phyloP scores from a whole-genome alignment of 2,888 invertebrate genomes.

The Ichneumoninae sp. region DNA sequence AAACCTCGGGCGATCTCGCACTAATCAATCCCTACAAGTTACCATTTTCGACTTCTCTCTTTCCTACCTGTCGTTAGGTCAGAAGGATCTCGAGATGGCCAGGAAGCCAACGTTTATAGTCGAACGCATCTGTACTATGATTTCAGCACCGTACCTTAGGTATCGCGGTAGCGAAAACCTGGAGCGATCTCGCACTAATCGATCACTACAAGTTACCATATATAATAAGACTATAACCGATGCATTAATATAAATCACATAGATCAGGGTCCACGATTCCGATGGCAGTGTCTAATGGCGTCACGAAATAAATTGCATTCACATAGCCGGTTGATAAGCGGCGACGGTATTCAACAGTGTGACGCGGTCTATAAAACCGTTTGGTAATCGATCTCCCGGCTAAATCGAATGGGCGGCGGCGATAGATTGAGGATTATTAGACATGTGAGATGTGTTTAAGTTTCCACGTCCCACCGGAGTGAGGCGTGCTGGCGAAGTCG shows the following conservation, averaged over 20 bases:
- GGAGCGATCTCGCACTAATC: background rate
- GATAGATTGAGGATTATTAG: conserved; percentile 61
- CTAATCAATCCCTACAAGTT: conserved; percentile 2
- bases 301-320: conserved; percentile 40
- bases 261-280: background rate
- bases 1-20: background rate
- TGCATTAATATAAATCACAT: conserved; percentile 11
- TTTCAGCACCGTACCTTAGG: background rate
- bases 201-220: conserved; percentile 6
- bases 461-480: conserved; percentile 35
- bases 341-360: conserved; percentile 28
- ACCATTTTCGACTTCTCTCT: conserved; percentile 14
- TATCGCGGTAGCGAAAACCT: background rate
- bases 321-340: conserved; percentile 37
- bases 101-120: too few species aligned
- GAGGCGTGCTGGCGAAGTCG: conserved; percentile 63
- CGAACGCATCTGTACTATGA: background rate
- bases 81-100: background rate
- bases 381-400: conserved; percentile 51
- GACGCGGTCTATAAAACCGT: conserved; percentile 49
- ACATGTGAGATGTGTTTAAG: conserved; percentile 39
- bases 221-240: background rate
- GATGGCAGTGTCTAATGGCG: conserved; percentile 12
- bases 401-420: conserved; percentile 63
- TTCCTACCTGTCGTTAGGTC: conserved; percentile 19